phyloP scores from a whole-genome alignment of 2,797 vertebrate genomes.

The Prionace glauca region DNA sequence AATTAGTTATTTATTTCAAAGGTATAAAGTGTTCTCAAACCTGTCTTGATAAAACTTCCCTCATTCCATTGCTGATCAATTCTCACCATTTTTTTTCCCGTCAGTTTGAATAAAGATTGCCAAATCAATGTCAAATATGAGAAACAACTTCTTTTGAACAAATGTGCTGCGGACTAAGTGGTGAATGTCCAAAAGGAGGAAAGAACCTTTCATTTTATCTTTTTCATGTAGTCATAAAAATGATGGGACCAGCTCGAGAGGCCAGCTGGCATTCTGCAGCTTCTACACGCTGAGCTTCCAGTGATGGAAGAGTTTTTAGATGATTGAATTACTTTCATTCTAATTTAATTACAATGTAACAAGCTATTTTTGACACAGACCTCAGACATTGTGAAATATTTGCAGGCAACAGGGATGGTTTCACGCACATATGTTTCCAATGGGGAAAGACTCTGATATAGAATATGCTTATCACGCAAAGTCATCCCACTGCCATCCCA shows the following conservation, averaged over 20 bases:
- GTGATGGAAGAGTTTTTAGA: background rate
- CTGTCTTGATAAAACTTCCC: background rate
- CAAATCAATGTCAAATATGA: background rate
- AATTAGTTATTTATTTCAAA: background rate
- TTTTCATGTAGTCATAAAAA: background rate
- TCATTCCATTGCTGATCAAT: background rate
- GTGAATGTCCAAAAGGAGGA: background rate
- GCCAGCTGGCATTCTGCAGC: background rate
- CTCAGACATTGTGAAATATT: background rate
- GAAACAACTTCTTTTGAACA: background rate
- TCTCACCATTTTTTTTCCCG: background rate
- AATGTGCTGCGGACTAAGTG: background rate
- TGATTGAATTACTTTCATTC: background rate
- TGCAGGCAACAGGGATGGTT: background rate
- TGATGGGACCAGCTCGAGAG: background rate
- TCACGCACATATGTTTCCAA: background rate
- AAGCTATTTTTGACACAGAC: background rate
- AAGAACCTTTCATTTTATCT: background rate
- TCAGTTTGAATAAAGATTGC: background rate
- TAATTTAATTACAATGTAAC: background rate
- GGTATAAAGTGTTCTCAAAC: background rate
- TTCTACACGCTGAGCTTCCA: background rate
- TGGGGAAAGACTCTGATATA: background rate
- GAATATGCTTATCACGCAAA: background rate
- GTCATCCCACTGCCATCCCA: background rate